Base-by-base conservation (phyloP, 2,888 invertebrate species). In the Chloroclystis v-ata region DNA sequence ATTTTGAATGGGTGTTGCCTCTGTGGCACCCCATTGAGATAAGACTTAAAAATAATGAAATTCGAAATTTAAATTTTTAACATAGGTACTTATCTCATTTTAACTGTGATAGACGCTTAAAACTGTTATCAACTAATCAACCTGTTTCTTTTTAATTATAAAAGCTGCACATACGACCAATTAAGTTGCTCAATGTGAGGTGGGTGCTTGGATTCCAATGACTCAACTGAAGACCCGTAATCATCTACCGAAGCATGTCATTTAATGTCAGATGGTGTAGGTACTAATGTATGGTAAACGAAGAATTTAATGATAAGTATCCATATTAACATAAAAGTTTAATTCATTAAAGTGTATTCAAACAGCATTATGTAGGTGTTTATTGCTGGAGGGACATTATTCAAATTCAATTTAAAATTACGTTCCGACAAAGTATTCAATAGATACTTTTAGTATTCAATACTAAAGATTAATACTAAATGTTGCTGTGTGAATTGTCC, bases 141-240 rank as follows among this genome's bases (percentile, higher is more conserved):
- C 57, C 63, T 64, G 60, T 63, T 66, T 67, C 65, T 66, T 71
- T 66, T 66, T 62, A 63, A 68, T 65, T 59, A 65, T 64, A 68
- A 71, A 78, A 76, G 71, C 60, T 72, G 68, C 59, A 61, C 71
- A 59, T 71, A 68, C 59, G 61, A 60, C 67, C 69, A 79, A 80
- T 82, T 80, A 81, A 67, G 66, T 60, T 57, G 73, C 58, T 72
- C 73, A 70, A 60, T 67, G 62, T 70, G 70, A 29, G 12, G 35
- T 35, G 35, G 35, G 35, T 24, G 35, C 8, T 20, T 20, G 24
- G 11, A 32, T 41, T 41, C 25, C 30, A 11, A 32, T 41, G 40
- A 30, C 25, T 41, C 40, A 41, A 30, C 30, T 25, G 12, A 20
- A 35, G 35, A 33, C 3, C 20, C 20, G n/a, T 30, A 24, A 7